A percentile compares a stretch with the other conserved stretches of the same genome.
phyloP scores from a whole-genome alignment of 1,140 invertebrate genomes.

The Polypedilum vanderplanki region DNA sequence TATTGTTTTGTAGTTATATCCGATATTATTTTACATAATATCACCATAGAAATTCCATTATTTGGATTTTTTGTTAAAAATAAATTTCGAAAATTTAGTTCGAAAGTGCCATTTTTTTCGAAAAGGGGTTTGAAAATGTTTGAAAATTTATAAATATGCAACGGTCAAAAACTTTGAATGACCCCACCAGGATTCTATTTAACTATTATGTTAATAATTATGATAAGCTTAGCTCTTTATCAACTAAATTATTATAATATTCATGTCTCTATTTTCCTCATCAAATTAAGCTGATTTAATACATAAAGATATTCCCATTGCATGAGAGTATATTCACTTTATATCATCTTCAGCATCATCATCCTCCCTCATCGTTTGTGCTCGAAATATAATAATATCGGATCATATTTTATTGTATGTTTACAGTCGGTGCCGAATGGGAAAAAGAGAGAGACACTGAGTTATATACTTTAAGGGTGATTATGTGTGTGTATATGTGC shows the following conservation, averaged over 20 bases:
- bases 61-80: too few species aligned
- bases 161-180: too few species aligned
- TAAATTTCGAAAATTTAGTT: too few species aligned
- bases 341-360: background rate
- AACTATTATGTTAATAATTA: too few species aligned
- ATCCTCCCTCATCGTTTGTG: background rate
- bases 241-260: constrained; percentile 14
- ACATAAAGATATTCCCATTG: background rate
- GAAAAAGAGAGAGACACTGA: background rate
- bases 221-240: background rate
- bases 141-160: too few species aligned
- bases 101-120: too few species aligned
- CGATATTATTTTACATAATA: too few species aligned
- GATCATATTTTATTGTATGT: constrained; percentile 27
- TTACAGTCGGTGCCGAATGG: constrained; percentile 1
- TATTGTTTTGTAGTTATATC: too few species aligned
- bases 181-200: too few species aligned
- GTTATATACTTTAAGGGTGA: constrained; percentile 25
- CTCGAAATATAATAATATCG: background rate
- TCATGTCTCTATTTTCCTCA: constrained; percentile 28
- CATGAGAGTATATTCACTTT: background rate
- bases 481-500: background rate
- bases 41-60: too few species aligned
- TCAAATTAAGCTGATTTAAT: constrained; percentile 27
- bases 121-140: too few species aligned